Conservation (phyloP, 2,797 vertebrate species). For the Tragelaphus eurycerus region DNA sequence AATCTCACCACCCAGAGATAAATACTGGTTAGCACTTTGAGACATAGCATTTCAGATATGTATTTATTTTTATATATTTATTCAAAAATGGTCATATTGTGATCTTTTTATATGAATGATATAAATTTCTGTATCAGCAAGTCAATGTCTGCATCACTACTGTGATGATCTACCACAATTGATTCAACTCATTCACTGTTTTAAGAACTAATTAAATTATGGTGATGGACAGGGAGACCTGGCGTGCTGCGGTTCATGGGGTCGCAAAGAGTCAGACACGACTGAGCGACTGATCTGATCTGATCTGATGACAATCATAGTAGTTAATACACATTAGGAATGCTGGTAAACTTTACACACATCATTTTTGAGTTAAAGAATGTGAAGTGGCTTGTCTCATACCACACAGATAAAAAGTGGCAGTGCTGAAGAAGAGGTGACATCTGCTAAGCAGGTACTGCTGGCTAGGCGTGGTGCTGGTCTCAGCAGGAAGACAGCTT, state of each 20-base stretch:
- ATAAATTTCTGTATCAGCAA: background rate
- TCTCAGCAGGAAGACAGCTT: background rate
- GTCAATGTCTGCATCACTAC: background rate
- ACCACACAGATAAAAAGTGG: background rate
- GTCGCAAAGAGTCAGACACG: too few species aligned
- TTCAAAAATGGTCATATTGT: background rate
- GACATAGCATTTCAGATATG: background rate
- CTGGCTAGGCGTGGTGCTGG: background rate
- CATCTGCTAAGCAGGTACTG: background rate
- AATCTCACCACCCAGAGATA: background rate
- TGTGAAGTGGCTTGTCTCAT: background rate
- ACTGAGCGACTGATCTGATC: too few species aligned
- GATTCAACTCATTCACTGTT: background rate
- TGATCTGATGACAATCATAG: background rate
- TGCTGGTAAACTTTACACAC: background rate
- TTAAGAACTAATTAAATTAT: background rate
- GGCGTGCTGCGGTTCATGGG: too few species aligned
- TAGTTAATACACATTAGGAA: background rate
- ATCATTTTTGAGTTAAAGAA: background rate
- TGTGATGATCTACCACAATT: background rate
- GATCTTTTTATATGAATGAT: background rate
- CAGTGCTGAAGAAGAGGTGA: background rate
- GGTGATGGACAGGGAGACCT: too few species aligned
- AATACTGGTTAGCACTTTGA: conserved; percentile 18
- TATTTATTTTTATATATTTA: background rate